Base-by-base conservation (phyloP, 2,113 vertebrate genomes). In the Bolborhynchus lineola region DNA sequence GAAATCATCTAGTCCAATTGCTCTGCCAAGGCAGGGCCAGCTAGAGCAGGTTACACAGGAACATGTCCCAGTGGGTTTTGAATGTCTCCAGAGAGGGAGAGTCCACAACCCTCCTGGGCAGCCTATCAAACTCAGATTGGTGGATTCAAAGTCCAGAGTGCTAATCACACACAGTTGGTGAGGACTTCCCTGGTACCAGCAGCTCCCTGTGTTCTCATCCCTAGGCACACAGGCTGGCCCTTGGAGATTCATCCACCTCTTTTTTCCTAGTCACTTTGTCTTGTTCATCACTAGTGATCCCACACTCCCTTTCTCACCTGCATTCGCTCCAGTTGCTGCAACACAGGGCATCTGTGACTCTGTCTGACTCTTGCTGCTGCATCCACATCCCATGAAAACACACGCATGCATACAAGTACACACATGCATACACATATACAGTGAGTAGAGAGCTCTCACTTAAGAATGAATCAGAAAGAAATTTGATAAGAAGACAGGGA, bases 401-500 rank as follows among this genome's bases (percentile, higher is more conserved):
- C 13, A 59, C 33, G n/a, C 20, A 33, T 19, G 28, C 28, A 53
- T 55, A 8, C 53, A 33, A 19, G 31, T 4, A 1, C 15, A 17
- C 41, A 26, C 1, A 11, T 21, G 31, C 11, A 17, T 6, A 23
- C 16, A 39, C 12, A 57, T 50, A 25, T 29, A 59, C 4, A 28
- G 4, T 0, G 0, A 42, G 15, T 29, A 74, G 11, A 70, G 24
- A 74, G 8, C 4, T 4, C 6, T 65, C 26, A 42, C 3, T 16
- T 13, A 52, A 3, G 37, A 35, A 85, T 15, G 7, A 60, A 8
- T 53, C 49, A 76, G 25, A 72, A 78, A 84, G 35, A 2, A 44
- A 47, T 75, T 70, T 39, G 52, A 33, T 62, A 62, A 70, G 41
- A 86, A 49, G 6, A n/a, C 3, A 50, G 7, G 23, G n/a, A 41